A percentile compares a stretch with the other conserved stretches of the same genome.
Evolutionary conservation across 1,140 invertebrate species (phyloP).

Genomic region (Aphidius gifuensis): DNA sequence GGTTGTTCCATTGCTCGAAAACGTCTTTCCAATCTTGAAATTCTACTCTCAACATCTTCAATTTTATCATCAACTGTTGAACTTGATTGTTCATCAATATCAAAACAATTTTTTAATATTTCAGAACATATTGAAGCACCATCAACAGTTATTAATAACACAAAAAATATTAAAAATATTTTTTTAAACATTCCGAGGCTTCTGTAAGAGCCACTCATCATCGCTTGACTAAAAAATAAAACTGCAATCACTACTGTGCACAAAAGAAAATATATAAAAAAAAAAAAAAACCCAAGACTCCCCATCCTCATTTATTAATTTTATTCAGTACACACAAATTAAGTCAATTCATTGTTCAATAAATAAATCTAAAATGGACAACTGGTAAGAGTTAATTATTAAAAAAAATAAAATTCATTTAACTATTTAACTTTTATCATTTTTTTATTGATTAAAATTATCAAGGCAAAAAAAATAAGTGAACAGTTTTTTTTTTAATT

Average conservation of each 20-base stretch:
- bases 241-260: neutral
- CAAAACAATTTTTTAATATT: neutral
- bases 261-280: neutral
- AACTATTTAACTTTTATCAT: too few species aligned
- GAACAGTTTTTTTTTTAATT: neutral
- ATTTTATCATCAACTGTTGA: constrained; percentile 18
- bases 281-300: neutral
- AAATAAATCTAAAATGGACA: too few species aligned
- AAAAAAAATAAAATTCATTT: too few species aligned
- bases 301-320: constrained; percentile 12
- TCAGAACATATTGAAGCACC: constrained; percentile 3
- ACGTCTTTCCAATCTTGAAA: constrained; percentile 61
- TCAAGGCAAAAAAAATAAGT: too few species aligned
- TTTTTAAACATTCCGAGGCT: neutral
- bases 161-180: neutral
- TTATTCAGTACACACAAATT: neutral
- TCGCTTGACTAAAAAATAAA: neutral
- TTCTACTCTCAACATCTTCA: constrained; percentile 41
- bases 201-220: neutral
- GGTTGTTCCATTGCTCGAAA: constrained; percentile 72
- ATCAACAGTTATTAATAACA: constrained; percentile 7
- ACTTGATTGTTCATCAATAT: neutral
- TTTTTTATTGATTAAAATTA: too few species aligned
- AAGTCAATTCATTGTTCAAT: neutral
- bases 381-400: too few species aligned